Conservation (phyloP, 2,113 vertebrate species). For the Oostethus manadensis region DNA sequence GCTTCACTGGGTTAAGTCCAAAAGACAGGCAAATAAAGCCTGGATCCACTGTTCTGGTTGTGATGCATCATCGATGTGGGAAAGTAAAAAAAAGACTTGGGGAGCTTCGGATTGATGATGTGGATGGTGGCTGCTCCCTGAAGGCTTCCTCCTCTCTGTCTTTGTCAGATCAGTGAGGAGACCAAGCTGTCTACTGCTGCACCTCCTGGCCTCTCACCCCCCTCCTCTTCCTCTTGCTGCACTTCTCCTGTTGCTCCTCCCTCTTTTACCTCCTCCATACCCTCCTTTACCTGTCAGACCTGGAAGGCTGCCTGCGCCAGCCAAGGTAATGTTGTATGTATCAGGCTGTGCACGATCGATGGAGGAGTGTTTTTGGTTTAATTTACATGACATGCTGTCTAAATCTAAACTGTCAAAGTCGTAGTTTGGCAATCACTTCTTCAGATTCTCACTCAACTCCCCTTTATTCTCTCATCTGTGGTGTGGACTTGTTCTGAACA, state of each 20-base stretch:
- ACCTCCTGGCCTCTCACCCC: conserved; percentile 57
- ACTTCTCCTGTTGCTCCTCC: conserved; percentile 80
- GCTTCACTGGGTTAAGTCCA: no score
- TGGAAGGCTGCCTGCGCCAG: conserved; percentile 83
- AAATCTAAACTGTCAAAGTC: no score
- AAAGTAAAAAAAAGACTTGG: background rate
- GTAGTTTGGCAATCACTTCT: no score
- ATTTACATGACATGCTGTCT: no score
- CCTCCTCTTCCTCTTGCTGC: conserved; percentile 38
- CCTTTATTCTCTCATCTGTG: no score
- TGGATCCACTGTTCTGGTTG: no score
- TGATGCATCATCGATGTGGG: conserved; percentile 7
- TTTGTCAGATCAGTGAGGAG: conserved; percentile 89
- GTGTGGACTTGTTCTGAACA: no score
- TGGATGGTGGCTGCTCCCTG: conserved; percentile 31
- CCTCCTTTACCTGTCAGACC: conserved; percentile 79
- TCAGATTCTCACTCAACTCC: no score
- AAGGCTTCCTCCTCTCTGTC: conserved; percentile 54
- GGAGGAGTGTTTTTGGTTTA: background rate
- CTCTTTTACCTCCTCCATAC: conserved; percentile 52
- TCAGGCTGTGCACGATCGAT: conserved; percentile 60
- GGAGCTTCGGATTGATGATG: conserved; percentile 12
- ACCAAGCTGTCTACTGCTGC: conserved; percentile 75
- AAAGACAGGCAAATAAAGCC: no score
- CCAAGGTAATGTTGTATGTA: conserved; percentile 95